These are phyloP conservation scores for Zhuqinia jingwanae DNA, from an alignment of 2,888 invertebrate genomes.

Conservation along the genomic window DNA sequence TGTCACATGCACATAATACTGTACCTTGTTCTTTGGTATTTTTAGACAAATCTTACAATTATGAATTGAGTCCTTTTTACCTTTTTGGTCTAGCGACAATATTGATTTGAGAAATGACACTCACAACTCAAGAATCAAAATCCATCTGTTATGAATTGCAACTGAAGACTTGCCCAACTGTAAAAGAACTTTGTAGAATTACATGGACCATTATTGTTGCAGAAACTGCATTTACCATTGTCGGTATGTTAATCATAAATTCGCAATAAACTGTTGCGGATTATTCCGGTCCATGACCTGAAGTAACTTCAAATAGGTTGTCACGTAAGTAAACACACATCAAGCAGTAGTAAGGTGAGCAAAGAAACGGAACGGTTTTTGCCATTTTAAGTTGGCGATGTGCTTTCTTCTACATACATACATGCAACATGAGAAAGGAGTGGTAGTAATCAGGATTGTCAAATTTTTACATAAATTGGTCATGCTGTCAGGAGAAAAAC, in stretches of 20 bases:
- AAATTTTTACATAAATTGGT: too few relatives aligned
- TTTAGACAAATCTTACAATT: too few relatives aligned
- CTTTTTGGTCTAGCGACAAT: too few relatives aligned
- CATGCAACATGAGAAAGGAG: neutral
- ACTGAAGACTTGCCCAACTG: too few relatives aligned
- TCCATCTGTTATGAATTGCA: too few relatives aligned
- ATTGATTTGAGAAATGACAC: too few relatives aligned
- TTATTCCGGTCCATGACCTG: conserved; percentile 67
- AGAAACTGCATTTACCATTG: neutral
- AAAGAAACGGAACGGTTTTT: neutral
- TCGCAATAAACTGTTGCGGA: conserved; percentile 14
- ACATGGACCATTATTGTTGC: neutral
- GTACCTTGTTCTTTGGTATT: too few relatives aligned
- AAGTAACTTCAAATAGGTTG: conserved; percentile 63
- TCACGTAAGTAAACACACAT: conserved; percentile 12
- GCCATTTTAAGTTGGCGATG: neutral
- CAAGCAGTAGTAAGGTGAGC: conserved; percentile 24
- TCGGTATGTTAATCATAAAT: neutral
- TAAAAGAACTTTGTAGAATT: neutral
- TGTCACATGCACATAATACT: too few relatives aligned
- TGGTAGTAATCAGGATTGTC: neutral
- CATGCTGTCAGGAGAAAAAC: too few relatives aligned
- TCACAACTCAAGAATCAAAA: too few relatives aligned
- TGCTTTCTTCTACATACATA: neutral
- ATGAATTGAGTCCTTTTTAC: too few relatives aligned